Evolutionary conservation across 2,888 invertebrate genomes (phyloP).

Genomic region (Cephus nigrinus): DNA sequence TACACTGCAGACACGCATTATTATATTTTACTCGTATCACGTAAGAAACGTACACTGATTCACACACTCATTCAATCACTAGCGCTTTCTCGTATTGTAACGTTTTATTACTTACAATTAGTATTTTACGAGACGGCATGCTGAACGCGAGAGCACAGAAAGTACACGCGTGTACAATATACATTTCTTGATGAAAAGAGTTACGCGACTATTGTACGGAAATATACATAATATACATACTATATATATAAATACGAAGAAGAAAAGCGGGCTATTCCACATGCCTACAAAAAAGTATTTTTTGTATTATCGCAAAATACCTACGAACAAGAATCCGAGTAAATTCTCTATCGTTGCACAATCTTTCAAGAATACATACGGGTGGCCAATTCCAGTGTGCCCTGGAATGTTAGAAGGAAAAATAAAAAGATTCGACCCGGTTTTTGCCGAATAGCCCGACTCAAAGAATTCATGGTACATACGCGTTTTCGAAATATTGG

Average conservation of each 20-base stretch:
- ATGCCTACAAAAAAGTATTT: slow-evolving; percentile 48
- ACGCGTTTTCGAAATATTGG: slow-evolving; percentile 44
- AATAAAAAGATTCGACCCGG: slow-evolving; percentile 17
- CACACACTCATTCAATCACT: slow-evolving; percentile 28
- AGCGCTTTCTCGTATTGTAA: slow-evolving; percentile 35
- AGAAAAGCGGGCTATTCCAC: slow-evolving; percentile 46
- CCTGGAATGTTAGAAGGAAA: slow-evolving; percentile 26
- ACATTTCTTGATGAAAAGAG: not conserved
- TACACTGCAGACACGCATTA: slow-evolving; percentile 23
- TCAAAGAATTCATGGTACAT: slow-evolving; percentile 53
- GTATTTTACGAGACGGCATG: slow-evolving; percentile 39
- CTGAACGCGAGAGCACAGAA: slow-evolving; percentile 9
- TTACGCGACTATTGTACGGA: slow-evolving; percentile 5
- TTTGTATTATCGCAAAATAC: slow-evolving; percentile 37
- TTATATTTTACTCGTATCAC: slow-evolving; percentile 31
- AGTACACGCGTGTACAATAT: not conserved
- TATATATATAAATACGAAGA: slow-evolving; percentile 16
- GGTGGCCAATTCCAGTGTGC: not conserved
- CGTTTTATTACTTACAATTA: slow-evolving; percentile 29
- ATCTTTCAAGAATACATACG: not conserved
- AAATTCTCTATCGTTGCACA: not conserved
- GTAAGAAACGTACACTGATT: not conserved
- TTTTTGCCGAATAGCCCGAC: slow-evolving; percentile 49
- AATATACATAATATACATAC: slow-evolving; percentile 28
- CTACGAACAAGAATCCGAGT: not conserved